Percentiles rank a stretch among this genome's conserved stretches.
phyloP scores from a whole-genome alignment of 2,113 vertebrate genomes.

The Phylloscopus trochiloides region DNA sequence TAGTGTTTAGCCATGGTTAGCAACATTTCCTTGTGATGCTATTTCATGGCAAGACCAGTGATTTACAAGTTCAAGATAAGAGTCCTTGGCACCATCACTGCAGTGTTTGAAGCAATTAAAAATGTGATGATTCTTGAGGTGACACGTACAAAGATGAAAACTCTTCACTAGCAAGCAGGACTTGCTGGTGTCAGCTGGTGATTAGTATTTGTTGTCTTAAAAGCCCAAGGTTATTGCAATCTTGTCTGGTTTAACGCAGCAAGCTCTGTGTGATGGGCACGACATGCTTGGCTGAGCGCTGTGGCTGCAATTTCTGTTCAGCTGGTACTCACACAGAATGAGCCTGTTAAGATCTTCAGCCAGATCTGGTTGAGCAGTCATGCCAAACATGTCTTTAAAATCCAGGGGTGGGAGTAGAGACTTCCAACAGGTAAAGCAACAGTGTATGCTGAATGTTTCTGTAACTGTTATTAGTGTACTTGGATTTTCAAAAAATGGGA shows the following conservation, averaged over 20 bases:
- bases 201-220: conserved; percentile 5
- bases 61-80: neutral
- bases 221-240: neutral
- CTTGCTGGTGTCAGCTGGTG: neutral
- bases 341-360: neutral
- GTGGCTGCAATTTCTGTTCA: neutral
- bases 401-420: neutral
- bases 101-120: conserved; percentile 7
- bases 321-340: neutral
- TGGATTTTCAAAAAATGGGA: neutral
- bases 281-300: neutral
- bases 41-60: neutral
- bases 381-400: neutral
- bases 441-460: neutral
- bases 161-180: neutral
- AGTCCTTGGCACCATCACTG: neutral
- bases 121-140: neutral
- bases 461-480: neutral
- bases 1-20: neutral
- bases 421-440: neutral
- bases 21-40: neutral
- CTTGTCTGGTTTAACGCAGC: neutral
- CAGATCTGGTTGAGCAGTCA: neutral
- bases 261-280: neutral
- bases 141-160: neutral